A percentile compares a stretch with the other conserved stretches of the same genome.
Evolutionary conservation across 1,140 invertebrate genomes (phyloP).

Genomic region (Halesus radiatus): DNA sequence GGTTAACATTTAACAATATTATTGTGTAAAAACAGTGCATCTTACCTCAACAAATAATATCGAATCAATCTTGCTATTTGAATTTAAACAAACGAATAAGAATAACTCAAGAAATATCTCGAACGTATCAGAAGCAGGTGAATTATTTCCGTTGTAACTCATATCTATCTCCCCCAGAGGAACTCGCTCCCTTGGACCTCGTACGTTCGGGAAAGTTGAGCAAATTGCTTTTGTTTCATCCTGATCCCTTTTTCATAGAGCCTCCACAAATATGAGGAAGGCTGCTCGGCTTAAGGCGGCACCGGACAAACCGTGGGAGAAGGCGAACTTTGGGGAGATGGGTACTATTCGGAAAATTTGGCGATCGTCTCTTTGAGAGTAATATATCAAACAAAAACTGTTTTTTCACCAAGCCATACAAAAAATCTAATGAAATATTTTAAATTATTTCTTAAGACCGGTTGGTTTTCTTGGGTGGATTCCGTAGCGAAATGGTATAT

Average conservation of each 20-base stretch:
- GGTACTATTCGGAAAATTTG: background rate
- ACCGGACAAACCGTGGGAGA: slow-evolving; percentile 16
- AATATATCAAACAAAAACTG: too few species aligned
- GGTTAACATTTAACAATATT: too few species aligned
- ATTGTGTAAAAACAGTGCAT: too few species aligned
- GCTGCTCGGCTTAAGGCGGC: slow-evolving; percentile 32
- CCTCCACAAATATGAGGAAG: slow-evolving; percentile 51
- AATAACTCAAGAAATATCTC: background rate
- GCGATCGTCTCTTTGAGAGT: background rate
- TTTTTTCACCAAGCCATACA: too few species aligned
- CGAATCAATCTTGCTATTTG: too few species aligned
- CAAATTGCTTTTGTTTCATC: slow-evolving; percentile 56
- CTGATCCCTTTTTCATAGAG: slow-evolving; percentile 52
- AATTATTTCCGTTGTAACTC: slow-evolving; percentile 8
- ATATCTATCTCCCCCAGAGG: background rate
- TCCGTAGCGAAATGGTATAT: too few species aligned
- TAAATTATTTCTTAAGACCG: too few species aligned
- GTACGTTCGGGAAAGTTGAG: slow-evolving; percentile 39
- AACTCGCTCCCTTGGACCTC: background rate
- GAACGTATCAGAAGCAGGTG: background rate
- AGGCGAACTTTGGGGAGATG: background rate
- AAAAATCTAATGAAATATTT: too few species aligned
- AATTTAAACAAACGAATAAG: background rate
- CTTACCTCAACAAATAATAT: too few species aligned
- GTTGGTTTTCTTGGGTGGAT: too few species aligned